These are phyloP conservation scores for Parelbella ahira DNA, from an alignment of 2,888 invertebrate species.

Conservation along the genomic window DNA sequence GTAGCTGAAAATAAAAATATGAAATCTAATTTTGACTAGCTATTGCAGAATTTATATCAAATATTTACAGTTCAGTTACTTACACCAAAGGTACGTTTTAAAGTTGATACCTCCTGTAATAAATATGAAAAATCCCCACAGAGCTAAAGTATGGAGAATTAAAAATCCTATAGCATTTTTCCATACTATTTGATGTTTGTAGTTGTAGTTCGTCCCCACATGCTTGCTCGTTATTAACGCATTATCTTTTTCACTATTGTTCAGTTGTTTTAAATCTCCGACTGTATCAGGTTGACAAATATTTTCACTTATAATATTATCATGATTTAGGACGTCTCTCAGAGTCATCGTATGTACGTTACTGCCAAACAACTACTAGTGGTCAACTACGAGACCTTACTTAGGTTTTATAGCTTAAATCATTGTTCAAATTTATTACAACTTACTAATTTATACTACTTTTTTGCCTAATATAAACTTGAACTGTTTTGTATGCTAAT, in stretches of 20 bases:
- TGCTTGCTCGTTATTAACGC: constrained; percentile 30
- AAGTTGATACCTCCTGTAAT: constrained; percentile 40
- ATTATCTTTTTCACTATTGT: constrained; percentile 1
- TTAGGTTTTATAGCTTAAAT: constrained; percentile 4
- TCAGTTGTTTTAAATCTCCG: constrained; percentile 4
- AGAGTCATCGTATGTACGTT: constrained; percentile 2
- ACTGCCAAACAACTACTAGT: neutral
- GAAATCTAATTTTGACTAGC: too few relatives aligned
- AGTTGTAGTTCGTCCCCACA: constrained; percentile 53
- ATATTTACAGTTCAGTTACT: too few relatives aligned
- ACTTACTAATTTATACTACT: too few relatives aligned
- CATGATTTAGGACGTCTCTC: neutral
- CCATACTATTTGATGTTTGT: constrained; percentile 81
- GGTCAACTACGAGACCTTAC: too few relatives aligned
- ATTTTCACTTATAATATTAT: neutral
- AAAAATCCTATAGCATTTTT: constrained; percentile 81
- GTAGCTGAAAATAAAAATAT: constrained; percentile 40
- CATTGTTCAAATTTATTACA: too few relatives aligned
- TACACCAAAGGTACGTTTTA: constrained; percentile 46
- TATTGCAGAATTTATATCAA: too few relatives aligned
- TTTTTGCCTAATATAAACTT: constrained; percentile 28
- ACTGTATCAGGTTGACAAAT: neutral
- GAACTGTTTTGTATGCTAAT: constrained; percentile 32
- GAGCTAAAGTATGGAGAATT: constrained; percentile 71
- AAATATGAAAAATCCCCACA: constrained; percentile 62